Conservation (phyloP, 2,888 invertebrate genomes). For the Epinotia bilunana region DNA sequence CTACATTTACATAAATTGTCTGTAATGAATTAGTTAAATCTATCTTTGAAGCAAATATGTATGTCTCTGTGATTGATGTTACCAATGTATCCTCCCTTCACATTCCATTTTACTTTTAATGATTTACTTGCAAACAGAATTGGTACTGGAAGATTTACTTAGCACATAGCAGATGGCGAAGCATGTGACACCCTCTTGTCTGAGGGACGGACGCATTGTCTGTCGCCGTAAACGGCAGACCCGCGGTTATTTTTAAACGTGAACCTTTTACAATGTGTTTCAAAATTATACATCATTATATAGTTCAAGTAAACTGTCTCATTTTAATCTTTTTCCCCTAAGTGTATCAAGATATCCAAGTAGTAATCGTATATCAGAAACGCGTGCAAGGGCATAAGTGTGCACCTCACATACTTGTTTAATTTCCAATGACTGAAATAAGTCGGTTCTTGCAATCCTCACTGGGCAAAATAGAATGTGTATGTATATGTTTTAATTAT, state of each 20-base stretch:
- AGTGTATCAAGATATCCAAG: background rate
- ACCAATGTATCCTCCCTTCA: constrained; percentile 33
- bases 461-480: background rate
- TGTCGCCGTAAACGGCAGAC: background rate
- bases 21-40: background rate
- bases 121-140: background rate
- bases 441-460: no score
- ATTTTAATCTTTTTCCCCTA: background rate
- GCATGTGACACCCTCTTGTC: background rate
- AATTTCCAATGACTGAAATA: no score
- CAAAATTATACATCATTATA: no score
- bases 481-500: background rate
- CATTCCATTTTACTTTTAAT: constrained; percentile 39
- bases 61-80: constrained; percentile 1
- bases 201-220: background rate
- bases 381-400: no score
- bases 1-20: background rate
- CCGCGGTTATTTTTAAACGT: background rate
- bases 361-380: no score
- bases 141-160: background rate
- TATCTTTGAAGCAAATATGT: background rate
- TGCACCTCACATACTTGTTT: no score
- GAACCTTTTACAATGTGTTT: no score
- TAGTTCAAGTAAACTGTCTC: no score
- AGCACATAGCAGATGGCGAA: background rate